Conservation (phyloP, 2,113 vertebrate genomes). For the Apus apus region DNA sequence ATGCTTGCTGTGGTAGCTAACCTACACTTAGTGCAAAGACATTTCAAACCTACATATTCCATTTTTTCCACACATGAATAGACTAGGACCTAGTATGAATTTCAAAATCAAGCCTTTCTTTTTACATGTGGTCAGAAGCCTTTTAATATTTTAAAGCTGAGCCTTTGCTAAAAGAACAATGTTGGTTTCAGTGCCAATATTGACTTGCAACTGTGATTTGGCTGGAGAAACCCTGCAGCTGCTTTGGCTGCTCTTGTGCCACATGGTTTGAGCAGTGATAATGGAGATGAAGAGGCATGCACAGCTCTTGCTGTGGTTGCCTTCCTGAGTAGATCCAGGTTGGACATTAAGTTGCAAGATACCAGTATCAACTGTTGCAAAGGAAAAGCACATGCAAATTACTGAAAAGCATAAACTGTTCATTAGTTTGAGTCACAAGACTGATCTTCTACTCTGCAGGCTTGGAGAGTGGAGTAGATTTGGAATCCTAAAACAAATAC, state of each 20-base stretch:
- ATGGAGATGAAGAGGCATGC: not conserved
- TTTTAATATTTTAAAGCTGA: not conserved
- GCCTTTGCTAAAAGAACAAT: not conserved
- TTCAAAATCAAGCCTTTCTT: conserved; percentile 16
- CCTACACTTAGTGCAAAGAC: not conserved
- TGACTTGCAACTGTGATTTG: not conserved
- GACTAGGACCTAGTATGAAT: not conserved
- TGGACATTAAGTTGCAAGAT: rapidly evolving
- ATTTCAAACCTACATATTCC: conserved; percentile 12
- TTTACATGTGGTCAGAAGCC: not conserved
- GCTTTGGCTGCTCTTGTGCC: not conserved
- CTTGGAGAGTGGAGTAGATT: not conserved
- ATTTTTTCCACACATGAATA: not conserved
- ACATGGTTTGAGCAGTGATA: not conserved
- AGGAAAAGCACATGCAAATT: not conserved
- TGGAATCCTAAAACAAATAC: not conserved
- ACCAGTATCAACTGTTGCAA: not conserved
- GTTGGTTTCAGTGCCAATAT: not conserved
- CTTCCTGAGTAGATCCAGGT: rapidly evolving
- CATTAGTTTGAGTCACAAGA: not conserved
- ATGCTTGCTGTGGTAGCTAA: not conserved
- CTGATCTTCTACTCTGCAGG: not conserved
- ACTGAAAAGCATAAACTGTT: not conserved
- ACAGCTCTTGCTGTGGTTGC: rapidly evolving
- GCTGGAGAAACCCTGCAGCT: not conserved